These are phyloP conservation scores for Meda fulgida DNA, from an alignment of 2,797 vertebrate species.

Conservation along the genomic window DNA sequence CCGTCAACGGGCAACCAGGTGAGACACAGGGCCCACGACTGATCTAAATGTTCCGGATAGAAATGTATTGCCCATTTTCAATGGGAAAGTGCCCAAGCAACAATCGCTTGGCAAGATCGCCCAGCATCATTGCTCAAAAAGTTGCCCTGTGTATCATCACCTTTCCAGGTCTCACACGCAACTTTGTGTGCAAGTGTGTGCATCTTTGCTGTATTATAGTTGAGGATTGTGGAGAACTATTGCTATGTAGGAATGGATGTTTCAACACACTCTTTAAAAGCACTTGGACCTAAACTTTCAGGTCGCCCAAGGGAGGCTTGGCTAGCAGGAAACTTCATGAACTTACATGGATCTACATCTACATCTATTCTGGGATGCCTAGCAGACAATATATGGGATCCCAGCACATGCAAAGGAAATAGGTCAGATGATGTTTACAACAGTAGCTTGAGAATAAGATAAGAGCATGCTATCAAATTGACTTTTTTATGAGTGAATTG, in stretches of 20 bases:
- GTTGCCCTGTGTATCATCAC: too few relatives aligned
- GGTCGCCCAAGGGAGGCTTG: neutral
- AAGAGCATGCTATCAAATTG: neutral
- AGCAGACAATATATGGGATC: neutral
- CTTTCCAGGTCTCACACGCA: neutral
- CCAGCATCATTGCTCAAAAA: too few relatives aligned
- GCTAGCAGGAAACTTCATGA: neutral
- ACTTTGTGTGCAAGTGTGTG: conserved; percentile 27
- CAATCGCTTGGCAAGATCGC: too few relatives aligned
- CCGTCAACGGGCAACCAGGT: too few relatives aligned
- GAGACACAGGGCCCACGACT: too few relatives aligned
- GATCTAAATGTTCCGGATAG: too few relatives aligned
- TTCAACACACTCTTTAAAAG: neutral
- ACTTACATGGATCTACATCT: neutral
- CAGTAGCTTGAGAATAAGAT: conserved; percentile 8
- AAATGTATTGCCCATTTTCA: too few relatives aligned
- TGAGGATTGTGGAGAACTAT: neutral
- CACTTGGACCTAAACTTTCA: neutral
- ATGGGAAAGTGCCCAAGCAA: too few relatives aligned
- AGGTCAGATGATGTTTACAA: conserved; percentile 10
- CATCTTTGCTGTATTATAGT: conserved; percentile 7
- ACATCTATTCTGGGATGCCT: neutral
- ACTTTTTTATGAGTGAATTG: conserved; percentile 1
- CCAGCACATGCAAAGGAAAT: neutral
- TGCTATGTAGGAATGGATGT: neutral